phyloP scores from a whole-genome alignment of 2,888 invertebrate genomes.

The Agrilus mali region DNA sequence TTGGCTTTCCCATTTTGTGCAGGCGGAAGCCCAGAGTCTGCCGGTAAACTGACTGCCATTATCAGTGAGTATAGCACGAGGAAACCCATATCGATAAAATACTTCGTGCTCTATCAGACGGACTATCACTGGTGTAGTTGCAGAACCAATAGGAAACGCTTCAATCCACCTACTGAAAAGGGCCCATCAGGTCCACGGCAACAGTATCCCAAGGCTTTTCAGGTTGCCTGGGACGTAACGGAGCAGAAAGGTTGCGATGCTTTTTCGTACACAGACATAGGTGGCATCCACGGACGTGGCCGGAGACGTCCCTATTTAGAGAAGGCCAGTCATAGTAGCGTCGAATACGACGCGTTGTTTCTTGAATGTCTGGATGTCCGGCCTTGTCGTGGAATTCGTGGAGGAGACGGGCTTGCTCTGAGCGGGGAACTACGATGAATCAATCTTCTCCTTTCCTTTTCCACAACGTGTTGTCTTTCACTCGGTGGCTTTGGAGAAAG shows the following conservation, averaged over 20 bases:
- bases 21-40: neutral
- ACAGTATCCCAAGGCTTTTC: too few species aligned
- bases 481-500: neutral
- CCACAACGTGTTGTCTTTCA: neutral
- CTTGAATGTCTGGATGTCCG: conserved; percentile 15
- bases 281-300: conserved; percentile 12
- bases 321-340: conserved; percentile 8
- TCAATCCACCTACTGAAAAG: neutral
- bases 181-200: too few species aligned
- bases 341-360: conserved; percentile 10
- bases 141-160: neutral
- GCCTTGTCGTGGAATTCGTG: conserved; percentile 8
- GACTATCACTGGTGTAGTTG: too few species aligned
- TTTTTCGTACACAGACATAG: too few species aligned
- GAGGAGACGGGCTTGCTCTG: neutral
- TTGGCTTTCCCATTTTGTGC: neutral
- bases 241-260: too few species aligned
- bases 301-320: conserved; percentile 8
- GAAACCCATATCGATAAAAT: too few species aligned
- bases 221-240: too few species aligned
- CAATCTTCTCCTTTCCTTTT: neutral
- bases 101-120: too few species aligned
- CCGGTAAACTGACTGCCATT: neutral
- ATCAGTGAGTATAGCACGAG: neutral
- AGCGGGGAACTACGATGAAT: neutral